Base-by-base conservation (phyloP, 2,113 vertebrate genomes). In the Ophiodon elongatus region DNA sequence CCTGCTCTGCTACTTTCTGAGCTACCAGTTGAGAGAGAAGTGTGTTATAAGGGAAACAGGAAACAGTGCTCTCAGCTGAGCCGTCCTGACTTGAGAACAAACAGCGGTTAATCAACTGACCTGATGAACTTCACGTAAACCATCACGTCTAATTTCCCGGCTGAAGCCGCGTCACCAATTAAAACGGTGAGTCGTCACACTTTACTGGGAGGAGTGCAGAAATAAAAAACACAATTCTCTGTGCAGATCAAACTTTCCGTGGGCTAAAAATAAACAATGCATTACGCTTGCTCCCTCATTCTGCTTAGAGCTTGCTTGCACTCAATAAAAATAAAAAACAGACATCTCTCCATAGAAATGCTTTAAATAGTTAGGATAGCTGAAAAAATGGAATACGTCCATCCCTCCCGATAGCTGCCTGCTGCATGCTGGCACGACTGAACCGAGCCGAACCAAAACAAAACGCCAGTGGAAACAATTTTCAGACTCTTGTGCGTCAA, bases 11-110 rank as follows among this genome's bases (percentile, higher is more conserved):
- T 65, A 4, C 7, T 60, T 74, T 79, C 43, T 84, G 35, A 75
- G 33, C 59, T 0, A 10, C 19, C n/a, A 75, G 29, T 39, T 13
- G 54, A 37, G 13, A 83, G 68, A 84, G 57, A 79, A 76, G 43
- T 29, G 59, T 50, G 47, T 47, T 47, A 25, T 47, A 25, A 65
- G 21, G 79, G 35, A 64, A 85, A 84, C 27, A 86, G 71, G 84
- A 91, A 88, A 54, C 43, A 0, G 73, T 6, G 11, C 15, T n/a
- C 29, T 78, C 31, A 71, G 67, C 33, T 57, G 27, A 0, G 6
- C 43, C 64, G 70, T 71, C 15, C 23, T n/a, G 0, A 17, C 33
- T 70, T 31, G 6, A 50, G 21, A 71, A 72, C 14, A 47, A 65
- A 78, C 21, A 14, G 19, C 25, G 65, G 23, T 14, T 1, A 19